Evolutionary conservation across 1,140 invertebrate species (phyloP), one percentile per base, ranked within the genome.

Genomic region (Ips nitidus): DNA sequence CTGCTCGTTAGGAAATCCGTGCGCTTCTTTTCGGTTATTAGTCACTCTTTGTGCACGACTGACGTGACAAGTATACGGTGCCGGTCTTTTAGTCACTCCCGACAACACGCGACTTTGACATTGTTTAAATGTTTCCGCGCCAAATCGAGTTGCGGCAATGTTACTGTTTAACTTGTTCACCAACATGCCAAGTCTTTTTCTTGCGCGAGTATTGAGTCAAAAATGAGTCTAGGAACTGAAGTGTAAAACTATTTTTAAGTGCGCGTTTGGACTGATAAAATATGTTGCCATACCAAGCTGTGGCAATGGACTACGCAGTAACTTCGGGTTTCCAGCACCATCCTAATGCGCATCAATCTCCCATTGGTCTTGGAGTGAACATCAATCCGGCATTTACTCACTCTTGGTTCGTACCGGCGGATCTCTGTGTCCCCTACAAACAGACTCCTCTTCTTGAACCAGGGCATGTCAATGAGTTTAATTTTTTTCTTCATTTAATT

Each of bases 341-440:
- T 71, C 86, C 91, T 81, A 84, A 88, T 73, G 84, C 86, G 71
- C 90, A 88, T 71, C 86, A 91, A 81, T 85, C 88, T 73, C 84
- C 86, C 52, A 85, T 86, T 69, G 87, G 86, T 76, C 83, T 88
- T 77, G 73, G 82, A 75, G 83, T 85, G 80, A 86, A 84, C 84
- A 85, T 84, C 82, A 86, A 85, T 76, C 82, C 84, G 50, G 81
- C 85, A 77, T 94, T 93, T 86, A 91, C 90, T 79, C 92, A 94
- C 87, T 94, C 91, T 84, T 94, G 92, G 92, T 93, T 94, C 87
- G 91, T 93, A 90, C 91, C 91, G 86, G 89, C 91, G 86, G 91
- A 94, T 86, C 87, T 93, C 82, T 93, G 91, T 89, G 89, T 90
- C 83, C 87, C 89, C 83, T 91, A 90, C 85, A 92, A 89, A 87